phyloP scores from a whole-genome alignment of 2,888 invertebrate species.

The Clitarchus hookeri region DNA sequence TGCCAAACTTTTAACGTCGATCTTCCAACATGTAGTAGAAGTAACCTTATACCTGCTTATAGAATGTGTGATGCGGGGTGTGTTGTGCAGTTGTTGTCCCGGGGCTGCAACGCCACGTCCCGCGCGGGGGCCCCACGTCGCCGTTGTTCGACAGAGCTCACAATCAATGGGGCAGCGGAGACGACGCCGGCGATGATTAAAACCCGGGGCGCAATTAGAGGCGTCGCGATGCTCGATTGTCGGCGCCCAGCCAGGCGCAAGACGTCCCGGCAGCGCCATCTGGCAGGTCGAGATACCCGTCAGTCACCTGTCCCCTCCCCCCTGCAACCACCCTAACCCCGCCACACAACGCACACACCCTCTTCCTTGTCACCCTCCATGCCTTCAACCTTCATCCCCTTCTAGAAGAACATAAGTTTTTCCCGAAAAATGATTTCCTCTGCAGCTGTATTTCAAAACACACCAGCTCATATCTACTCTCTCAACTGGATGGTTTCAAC shows the following conservation, averaged over 20 bases:
- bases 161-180: constrained; percentile 15
- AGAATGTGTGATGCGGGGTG: neutral
- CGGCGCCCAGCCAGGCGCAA: constrained; percentile 20
- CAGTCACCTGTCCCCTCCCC: neutral
- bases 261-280: constrained; percentile 5
- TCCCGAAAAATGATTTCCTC: no score
- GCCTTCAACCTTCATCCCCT: no score
- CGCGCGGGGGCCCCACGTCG: neutral
- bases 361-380: no score
- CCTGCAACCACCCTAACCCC: no score
- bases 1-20: no score
- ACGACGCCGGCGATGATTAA: neutral
- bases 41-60: no score
- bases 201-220: constrained; percentile 10
- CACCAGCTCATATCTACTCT: no score
- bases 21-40: no score
- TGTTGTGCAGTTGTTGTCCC: constrained; percentile 19
- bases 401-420: no score
- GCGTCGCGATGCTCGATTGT: constrained; percentile 22
- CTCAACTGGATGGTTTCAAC: no score
- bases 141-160: neutral
- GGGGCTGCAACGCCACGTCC: neutral
- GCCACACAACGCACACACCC: no score
- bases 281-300: neutral
- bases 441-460: no score